phyloP scores from a whole-genome alignment of 2,113 vertebrate species.

The Sylvilagus bachmani region DNA sequence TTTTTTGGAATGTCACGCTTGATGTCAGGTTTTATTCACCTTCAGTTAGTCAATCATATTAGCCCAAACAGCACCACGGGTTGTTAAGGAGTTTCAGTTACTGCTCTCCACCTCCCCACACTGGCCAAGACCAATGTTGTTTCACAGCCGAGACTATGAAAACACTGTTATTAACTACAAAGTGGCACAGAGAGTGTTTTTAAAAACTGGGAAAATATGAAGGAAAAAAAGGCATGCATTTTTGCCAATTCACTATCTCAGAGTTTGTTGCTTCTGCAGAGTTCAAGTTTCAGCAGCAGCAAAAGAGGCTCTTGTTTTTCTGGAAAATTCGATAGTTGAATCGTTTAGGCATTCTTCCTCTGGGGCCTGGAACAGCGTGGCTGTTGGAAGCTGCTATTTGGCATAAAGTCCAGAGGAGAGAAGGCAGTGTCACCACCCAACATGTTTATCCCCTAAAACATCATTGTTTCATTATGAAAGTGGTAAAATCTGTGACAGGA shows the following conservation, averaged over 20 bases:
- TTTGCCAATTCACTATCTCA: not conserved
- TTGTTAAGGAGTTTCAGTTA: not conserved
- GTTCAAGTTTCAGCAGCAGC: not conserved
- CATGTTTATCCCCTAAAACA: not conserved
- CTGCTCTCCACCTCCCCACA: not conserved
- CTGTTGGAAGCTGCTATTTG: not conserved
- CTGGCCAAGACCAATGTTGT: too few relatives aligned
- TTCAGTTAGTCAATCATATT: not conserved
- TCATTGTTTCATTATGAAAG: conserved; percentile 56
- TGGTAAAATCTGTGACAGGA: conserved; percentile 24
- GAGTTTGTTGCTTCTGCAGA: not conserved
- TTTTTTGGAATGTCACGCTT: not conserved
- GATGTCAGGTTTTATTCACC: not conserved
- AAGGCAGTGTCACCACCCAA: not conserved
- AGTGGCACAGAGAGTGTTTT: not conserved
- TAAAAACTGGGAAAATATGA: not conserved
- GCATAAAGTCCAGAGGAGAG: not conserved
- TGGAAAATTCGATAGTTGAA: not conserved
- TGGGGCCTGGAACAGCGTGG: not conserved
- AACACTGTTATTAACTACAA: not conserved
- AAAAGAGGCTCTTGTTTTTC: not conserved
- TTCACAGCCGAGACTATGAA: not conserved
- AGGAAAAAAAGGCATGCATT: not conserved
- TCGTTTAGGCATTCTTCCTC: not conserved
- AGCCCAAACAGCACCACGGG: not conserved